Base-by-base conservation (phyloP, 1,140 invertebrate species). In the Ceratina australensis region DNA sequence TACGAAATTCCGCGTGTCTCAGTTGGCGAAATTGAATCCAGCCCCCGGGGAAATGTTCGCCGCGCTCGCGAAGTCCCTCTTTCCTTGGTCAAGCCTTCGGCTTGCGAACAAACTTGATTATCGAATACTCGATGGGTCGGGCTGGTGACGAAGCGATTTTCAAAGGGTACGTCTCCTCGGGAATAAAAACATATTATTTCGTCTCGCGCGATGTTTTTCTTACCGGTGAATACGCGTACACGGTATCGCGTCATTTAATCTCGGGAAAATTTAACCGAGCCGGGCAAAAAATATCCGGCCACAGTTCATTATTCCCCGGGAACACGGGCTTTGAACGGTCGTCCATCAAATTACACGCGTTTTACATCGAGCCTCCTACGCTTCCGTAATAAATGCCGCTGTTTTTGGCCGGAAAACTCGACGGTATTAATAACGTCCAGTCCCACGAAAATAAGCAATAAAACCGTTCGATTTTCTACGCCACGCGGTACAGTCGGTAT, bases 21-120 rank as follows among this genome's bases (percentile, higher is more conserved):
- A 80, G 79, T 84, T 81, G 87, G 57, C 79, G 86, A 89, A 89
- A 89, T 89, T 89, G 88, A 89, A 89, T 89, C 80, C 84, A 74
- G 63, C 80, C 83, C 82, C 82, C 80, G 82, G 87, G 88, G 87
- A 89, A 89, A 89, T 89, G 87, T 88, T 77, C 71, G 69, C 63
- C 63, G 73, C 80, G 79, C 83, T 82, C 63, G 78, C 65, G n/a
- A 49, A 65, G 72, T 79, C 83, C 79, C 56, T 57, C 59, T 16
- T 79, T 78, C 57, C 47, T 42, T 42, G 47, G 42, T 5, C 60
- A 50, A 20, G 24, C 69, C 79, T 67, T 56, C 68, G 83, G 50
- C 75, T 42, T 42, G 33, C 79, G 78, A 66, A 67, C 72, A 84
- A 87, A 88, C 83, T 86, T 85, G 80, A 87, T 87, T 87, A 88